phyloP scores from a whole-genome alignment of 2,113 vertebrate genomes.

The Caretta caretta region DNA sequence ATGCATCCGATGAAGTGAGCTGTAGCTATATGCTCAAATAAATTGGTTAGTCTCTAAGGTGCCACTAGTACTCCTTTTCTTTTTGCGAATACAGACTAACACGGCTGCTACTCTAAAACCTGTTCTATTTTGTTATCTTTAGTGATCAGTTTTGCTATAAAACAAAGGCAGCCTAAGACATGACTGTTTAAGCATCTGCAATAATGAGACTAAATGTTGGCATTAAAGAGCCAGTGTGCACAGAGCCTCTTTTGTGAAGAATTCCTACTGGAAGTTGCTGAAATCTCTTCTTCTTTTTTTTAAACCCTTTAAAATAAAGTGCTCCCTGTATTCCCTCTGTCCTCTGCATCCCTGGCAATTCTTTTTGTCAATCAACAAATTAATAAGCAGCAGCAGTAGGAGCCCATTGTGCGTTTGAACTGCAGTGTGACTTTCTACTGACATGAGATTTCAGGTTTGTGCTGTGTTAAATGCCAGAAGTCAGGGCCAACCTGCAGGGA shows the following conservation, averaged over 20 bases:
- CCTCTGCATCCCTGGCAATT: not conserved
- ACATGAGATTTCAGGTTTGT: not conserved
- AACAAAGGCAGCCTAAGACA: slow-evolving; percentile 60
- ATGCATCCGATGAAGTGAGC: not conserved
- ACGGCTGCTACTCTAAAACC: not conserved
- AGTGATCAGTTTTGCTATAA: slow-evolving; percentile 33
- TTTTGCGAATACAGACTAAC: too few species aligned
- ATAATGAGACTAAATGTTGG: slow-evolving; percentile 66
- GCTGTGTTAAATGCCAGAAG: slow-evolving; percentile 5
- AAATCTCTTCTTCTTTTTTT: slow-evolving; percentile 39
- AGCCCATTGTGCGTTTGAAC: slow-evolving; percentile 47
- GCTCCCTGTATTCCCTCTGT: slow-evolving; percentile 59
- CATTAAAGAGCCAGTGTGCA: slow-evolving; percentile 33
- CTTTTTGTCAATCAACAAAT: slow-evolving; percentile 66
- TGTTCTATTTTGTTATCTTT: slow-evolving; percentile 49
- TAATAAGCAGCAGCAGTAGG: slow-evolving; percentile 52
- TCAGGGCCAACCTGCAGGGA: not conserved
- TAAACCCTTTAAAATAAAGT: slow-evolving; percentile 64
- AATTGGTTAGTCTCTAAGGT: too few species aligned
- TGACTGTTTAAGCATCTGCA: slow-evolving; percentile 58
- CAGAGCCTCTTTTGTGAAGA: slow-evolving; percentile 61
- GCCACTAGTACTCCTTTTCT: too few species aligned
- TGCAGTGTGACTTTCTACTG: slow-evolving; percentile 54
- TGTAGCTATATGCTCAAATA: too few species aligned
- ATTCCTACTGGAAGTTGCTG: slow-evolving; percentile 57